Evolutionary conservation across 2,113 vertebrate species (phyloP).

Genomic region (Passer montanus): DNA sequence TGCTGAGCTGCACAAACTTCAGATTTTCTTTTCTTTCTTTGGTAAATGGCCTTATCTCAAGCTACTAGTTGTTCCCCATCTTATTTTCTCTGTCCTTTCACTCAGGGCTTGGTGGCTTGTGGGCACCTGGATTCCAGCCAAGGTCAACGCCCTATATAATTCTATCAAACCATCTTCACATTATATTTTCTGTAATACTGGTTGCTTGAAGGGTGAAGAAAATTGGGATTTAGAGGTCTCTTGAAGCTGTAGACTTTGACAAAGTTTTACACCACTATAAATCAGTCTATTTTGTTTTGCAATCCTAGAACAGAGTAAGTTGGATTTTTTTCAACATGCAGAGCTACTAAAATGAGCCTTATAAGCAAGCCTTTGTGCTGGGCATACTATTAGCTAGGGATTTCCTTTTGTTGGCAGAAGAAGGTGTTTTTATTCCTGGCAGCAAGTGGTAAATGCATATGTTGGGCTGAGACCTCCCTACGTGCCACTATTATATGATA

Average conservation of each 20-base stretch:
- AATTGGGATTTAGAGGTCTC: conserved; percentile 80
- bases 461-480: neutral
- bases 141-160: neutral
- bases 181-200: neutral
- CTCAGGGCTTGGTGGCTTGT: neutral
- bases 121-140: neutral
- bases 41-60: neutral
- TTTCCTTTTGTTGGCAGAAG: neutral
- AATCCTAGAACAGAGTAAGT: conserved; percentile 89
- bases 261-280: conserved; percentile 78
- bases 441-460: neutral
- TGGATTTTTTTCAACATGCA: neutral
- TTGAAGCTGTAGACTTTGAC: conserved; percentile 82
- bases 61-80: neutral
- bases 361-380: neutral
- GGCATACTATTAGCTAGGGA: too few species aligned
- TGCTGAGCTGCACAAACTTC: neutral
- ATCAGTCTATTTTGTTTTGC: conserved; percentile 87
- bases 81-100: neutral
- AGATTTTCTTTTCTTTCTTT: neutral
- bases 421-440: neutral
- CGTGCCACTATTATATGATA: fast-evolving
- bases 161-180: neutral
- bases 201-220: conserved; percentile 50
- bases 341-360: neutral